phyloP scores from a whole-genome alignment of 2,113 vertebrate species.

The Misgurnus anguillicaudatus region DNA sequence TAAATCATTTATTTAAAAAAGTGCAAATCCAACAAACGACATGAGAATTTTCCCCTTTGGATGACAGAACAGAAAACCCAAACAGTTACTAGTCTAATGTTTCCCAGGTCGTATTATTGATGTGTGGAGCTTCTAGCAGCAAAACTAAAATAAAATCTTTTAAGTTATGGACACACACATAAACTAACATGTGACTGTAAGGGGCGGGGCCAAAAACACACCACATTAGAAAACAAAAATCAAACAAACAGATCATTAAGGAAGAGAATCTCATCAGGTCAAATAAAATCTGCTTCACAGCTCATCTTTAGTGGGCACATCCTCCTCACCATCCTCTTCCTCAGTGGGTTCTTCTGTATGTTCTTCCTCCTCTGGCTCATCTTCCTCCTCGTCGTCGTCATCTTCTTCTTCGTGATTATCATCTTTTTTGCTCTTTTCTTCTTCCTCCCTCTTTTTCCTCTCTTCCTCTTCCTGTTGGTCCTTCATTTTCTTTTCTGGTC shows the following conservation, averaged over 20 bases:
- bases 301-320: conserved; percentile 61
- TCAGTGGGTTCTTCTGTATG: conserved; percentile 43
- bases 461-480: conserved; percentile 63
- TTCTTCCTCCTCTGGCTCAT: conserved; percentile 50
- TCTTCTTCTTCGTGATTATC: conserved; percentile 47
- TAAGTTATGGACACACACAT: conserved; percentile 6
- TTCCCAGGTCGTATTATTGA: conserved; percentile 17
- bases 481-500: conserved; percentile 67
- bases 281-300: conserved; percentile 57
- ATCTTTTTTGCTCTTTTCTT: conserved; percentile 51
- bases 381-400: conserved; percentile 38
- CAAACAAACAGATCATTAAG: conserved; percentile 20
- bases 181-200: conserved; percentile 23
- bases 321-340: conserved; percentile 55
- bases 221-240: conserved; percentile 30
- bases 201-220: conserved; percentile 5
- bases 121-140: conserved; percentile 46
- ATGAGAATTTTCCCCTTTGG: conserved; percentile 25
- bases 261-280: neutral
- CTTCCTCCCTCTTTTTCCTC: conserved; percentile 56
- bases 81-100: conserved; percentile 27
- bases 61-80: conserved; percentile 29
- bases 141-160: conserved; percentile 35
- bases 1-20: conserved; percentile 57
- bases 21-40: conserved; percentile 58